These are phyloP conservation scores for Zenarchopterus dispar DNA, from an alignment of 2,797 vertebrate genomes.

Conservation along the genomic window DNA sequence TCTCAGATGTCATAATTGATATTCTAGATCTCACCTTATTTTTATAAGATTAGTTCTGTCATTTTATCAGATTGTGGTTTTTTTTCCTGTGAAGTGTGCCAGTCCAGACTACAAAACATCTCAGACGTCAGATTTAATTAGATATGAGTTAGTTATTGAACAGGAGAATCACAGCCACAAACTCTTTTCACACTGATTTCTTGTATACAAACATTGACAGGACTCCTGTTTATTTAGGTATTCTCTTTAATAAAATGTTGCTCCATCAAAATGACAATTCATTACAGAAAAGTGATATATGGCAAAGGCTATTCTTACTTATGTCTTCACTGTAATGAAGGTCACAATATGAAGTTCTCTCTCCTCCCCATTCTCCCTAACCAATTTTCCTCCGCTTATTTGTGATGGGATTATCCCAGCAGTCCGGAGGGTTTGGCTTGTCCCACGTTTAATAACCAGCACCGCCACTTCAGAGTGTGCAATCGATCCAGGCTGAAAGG, in stretches of 20 bases:
- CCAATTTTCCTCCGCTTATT: slow-evolving; percentile 71
- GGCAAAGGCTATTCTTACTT: slow-evolving; percentile 29
- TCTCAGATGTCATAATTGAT: no score
- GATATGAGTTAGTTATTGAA: not conserved
- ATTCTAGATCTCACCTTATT: no score
- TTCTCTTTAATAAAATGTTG: slow-evolving; percentile 32
- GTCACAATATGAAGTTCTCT: slow-evolving; percentile 58
- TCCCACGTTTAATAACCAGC: slow-evolving; percentile 81
- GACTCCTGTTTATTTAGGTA: not conserved
- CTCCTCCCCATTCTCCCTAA: slow-evolving; percentile 40
- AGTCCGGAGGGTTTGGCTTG: slow-evolving; percentile 68
- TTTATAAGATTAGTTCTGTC: no score
- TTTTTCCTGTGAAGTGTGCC: not conserved
- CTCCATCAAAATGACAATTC: slow-evolving; percentile 30
- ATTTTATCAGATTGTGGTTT: not conserved
- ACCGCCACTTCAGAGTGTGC: slow-evolving; percentile 71
- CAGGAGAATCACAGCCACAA: no score
- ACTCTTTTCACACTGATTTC: no score
- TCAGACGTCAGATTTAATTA: slow-evolving; percentile 3
- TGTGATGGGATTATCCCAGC: slow-evolving; percentile 78
- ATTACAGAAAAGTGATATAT: slow-evolving; percentile 45
- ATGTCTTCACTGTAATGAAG: slow-evolving; percentile 49
- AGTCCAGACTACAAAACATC: not conserved
- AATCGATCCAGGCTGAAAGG: slow-evolving; percentile 78
- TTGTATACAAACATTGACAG: not conserved